phyloP scores from a whole-genome alignment of 2,113 vertebrate genomes.

The Crotalus tigris region DNA sequence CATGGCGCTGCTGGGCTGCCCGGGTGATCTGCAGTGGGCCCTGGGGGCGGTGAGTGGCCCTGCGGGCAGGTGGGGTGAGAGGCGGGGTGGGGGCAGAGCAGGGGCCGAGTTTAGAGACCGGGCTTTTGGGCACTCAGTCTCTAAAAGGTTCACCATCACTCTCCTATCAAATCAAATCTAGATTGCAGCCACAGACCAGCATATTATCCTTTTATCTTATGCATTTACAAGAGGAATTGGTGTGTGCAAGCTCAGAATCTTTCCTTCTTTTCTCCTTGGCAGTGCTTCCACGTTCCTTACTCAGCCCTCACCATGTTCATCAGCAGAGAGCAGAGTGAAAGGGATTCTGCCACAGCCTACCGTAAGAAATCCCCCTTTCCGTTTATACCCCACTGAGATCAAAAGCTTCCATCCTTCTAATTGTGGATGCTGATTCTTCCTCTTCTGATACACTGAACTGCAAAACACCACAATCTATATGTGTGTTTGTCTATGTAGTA shows the following conservation, averaged over 20 bases:
- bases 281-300: conserved; percentile 98
- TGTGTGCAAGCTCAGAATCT: neutral
- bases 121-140: too few species aligned
- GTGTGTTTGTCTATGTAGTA: neutral
- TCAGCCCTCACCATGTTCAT: conserved; percentile 98
- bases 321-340: conserved; percentile 88
- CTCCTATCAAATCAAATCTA: neutral
- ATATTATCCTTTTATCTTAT: neutral
- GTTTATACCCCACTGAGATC: neutral
- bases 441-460: neutral
- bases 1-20: too few species aligned
- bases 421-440: neutral
- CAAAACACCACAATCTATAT: neutral
- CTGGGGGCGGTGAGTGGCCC: too few species aligned
- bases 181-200: neutral
- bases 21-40: too few species aligned
- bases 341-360: conserved; percentile 93
- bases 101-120: too few species aligned
- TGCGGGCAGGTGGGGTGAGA: too few species aligned
- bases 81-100: too few species aligned
- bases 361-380: conserved; percentile 71
- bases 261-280: conserved; percentile 39
- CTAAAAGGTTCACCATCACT: too few species aligned
- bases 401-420: neutral
- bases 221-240: neutral